Evolutionary conservation across 2,797 vertebrate species (phyloP).

Genomic region (Brotula barbata): DNA sequence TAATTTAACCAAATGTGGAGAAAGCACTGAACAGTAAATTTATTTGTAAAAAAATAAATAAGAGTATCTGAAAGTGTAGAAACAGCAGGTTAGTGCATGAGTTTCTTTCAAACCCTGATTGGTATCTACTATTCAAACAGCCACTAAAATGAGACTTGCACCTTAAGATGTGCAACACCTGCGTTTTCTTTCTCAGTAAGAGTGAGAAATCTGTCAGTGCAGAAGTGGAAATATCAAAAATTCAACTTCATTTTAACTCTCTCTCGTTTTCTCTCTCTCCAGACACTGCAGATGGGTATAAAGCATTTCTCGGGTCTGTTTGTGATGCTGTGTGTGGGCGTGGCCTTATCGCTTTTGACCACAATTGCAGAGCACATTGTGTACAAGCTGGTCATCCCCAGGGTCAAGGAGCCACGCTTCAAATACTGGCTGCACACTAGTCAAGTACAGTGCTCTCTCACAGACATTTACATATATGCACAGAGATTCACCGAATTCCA

Average conservation of each 20-base stretch:
- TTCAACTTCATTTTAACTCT: not conserved
- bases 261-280: slow-evolving; percentile 15
- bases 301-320: slow-evolving; percentile 98
- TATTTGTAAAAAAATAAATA: no score
- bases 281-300: slow-evolving; percentile 99
- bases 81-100: no score
- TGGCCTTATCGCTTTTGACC: slow-evolving; percentile 92
- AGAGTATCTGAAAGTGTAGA: no score
- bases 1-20: no score
- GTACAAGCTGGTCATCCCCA: slow-evolving; percentile 90
- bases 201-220: not conserved
- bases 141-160: no score
- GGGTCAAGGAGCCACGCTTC: slow-evolving; percentile 90
- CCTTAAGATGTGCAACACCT: no score
- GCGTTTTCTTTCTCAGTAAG: not conserved
- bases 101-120: no score
- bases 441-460: slow-evolving; percentile 80
- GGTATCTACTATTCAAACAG: no score
- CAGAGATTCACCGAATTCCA: not conserved
- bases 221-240: no score
- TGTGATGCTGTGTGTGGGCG: slow-evolving; percentile 92
- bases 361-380: slow-evolving; percentile 93
- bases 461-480: not conserved
- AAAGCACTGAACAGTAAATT: no score
- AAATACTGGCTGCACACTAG: slow-evolving; percentile 99